Evolutionary conservation across 2,888 invertebrate species (phyloP).

Genomic region (Pseudolycoriella hygida): DNA sequence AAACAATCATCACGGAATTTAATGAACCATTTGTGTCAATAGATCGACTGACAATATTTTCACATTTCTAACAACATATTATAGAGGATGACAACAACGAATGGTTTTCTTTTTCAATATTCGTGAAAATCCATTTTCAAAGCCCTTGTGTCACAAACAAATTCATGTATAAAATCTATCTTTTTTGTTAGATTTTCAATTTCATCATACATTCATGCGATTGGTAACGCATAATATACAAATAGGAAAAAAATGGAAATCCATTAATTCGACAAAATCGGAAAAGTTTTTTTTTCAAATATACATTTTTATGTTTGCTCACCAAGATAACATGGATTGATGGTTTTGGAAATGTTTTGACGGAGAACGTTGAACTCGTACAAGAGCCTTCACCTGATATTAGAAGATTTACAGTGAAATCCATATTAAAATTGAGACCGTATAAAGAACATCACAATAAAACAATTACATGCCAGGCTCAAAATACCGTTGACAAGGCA

Average conservation of each 20-base stretch:
- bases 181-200: no score
- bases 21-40: no score
- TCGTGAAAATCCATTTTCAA: no score
- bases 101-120: no score
- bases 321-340: constrained; percentile 80
- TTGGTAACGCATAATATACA: background rate
- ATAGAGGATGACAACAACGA: no score
- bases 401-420: constrained; percentile 69
- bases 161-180: no score
- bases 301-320: constrained; percentile 11
- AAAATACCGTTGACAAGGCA: constrained; percentile 77
- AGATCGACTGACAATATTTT: no score
- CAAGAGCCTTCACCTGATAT: constrained; percentile 55
- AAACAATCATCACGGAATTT: no score
- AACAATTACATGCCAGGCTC: constrained; percentile 80
- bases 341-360: constrained; percentile 67
- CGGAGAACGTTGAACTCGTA: constrained; percentile 59
- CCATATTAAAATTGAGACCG: constrained; percentile 67
- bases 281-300: background rate
- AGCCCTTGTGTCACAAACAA: no score
- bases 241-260: background rate
- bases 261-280: background rate
- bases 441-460: constrained; percentile 79
- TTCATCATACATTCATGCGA: no score
- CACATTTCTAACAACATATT: no score